Conservation (phyloP, 2,113 vertebrate genomes). For the Himantopus leucocephalus region DNA sequence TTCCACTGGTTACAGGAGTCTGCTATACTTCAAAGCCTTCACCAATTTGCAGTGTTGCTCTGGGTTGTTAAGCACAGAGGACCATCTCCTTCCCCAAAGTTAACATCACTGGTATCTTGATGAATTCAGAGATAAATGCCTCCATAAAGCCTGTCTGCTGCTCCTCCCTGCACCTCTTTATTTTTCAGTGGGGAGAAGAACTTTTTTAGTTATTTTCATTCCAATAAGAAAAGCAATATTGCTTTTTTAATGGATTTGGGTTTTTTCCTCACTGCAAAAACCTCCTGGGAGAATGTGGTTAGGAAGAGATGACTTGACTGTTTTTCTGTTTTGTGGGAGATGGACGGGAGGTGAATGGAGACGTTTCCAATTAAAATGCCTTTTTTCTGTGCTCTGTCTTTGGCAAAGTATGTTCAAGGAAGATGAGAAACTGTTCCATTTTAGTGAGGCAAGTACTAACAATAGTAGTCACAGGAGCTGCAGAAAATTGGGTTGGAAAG, state of each 20-base stretch:
- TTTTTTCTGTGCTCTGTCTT: conserved; percentile 43
- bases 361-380: conserved; percentile 47
- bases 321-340: conserved; percentile 21
- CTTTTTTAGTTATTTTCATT: conserved; percentile 19
- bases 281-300: conserved; percentile 6
- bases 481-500: conserved; percentile 36
- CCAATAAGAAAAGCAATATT: background rate
- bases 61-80: background rate
- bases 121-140: background rate
- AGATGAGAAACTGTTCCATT: conserved; percentile 35
- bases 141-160: conserved; percentile 17
- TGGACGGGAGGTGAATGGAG: background rate
- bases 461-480: conserved; percentile 13
- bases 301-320: conserved; percentile 9
- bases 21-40: background rate
- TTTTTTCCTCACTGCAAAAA: conserved; percentile 11
- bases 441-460: conserved; percentile 17
- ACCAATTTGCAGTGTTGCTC: background rate
- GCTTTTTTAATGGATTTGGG: background rate
- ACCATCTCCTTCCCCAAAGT: background rate
- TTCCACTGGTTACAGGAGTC: background rate
- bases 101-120: background rate
- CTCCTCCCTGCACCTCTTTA: background rate
- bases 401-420: background rate
- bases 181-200: conserved; percentile 12